Evolutionary conservation across 2,797 vertebrate genomes (phyloP).

Genomic region (Mycteria americana): DNA sequence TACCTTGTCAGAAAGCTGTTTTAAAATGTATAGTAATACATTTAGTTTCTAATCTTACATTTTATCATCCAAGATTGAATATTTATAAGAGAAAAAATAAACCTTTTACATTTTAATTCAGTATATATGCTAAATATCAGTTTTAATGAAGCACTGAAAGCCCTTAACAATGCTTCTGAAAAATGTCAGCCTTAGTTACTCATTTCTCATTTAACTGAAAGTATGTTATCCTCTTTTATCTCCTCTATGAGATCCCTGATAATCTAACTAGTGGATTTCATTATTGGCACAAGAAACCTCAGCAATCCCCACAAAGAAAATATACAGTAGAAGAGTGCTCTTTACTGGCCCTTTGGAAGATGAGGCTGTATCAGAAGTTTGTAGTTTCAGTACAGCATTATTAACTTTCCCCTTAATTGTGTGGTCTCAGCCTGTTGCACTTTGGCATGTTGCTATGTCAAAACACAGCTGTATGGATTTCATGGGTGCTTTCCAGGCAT

Average conservation of each 20-base stretch:
- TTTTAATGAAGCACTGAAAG: not conserved
- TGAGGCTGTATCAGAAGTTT: not conserved
- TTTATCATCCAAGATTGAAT: not conserved
- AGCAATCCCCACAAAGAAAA: not conserved
- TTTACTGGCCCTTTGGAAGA: not conserved
- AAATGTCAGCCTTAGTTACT: not conserved
- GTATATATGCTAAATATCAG: not conserved
- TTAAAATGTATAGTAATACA: not conserved
- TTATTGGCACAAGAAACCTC: not conserved
- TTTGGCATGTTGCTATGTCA: not conserved
- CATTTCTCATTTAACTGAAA: not conserved
- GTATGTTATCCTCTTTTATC: not conserved
- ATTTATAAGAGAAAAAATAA: not conserved
- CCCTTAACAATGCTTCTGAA: not conserved
- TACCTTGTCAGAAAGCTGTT: not conserved
- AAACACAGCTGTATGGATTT: not conserved
- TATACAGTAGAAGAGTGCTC: not conserved
- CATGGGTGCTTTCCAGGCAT: not conserved
- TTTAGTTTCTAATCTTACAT: not conserved
- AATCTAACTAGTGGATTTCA: not conserved
- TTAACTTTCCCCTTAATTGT: not conserved
- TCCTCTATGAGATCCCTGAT: not conserved
- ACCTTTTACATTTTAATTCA: not conserved
- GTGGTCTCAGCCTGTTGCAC: not conserved
- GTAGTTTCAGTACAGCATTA: not conserved